A percentile compares a stretch with the other conserved stretches of the same genome.
Conservation (phyloP, 2,888 invertebrate genomes). For the Ochropacha duplaris region DNA sequence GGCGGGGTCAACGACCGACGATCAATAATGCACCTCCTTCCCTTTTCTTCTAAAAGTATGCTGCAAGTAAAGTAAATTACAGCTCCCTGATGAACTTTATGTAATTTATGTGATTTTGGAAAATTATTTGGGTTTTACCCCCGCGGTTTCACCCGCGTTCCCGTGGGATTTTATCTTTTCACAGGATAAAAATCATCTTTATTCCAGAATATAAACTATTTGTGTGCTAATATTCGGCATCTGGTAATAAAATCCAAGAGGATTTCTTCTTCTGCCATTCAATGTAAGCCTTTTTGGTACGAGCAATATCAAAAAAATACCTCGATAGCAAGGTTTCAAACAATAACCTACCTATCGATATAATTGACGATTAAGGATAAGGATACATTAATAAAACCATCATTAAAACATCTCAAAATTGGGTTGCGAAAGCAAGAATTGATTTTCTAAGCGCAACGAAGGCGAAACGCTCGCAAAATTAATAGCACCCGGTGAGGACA, state of each 20-base stretch:
- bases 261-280: too few relatives aligned
- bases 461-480: background rate
- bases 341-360: too few relatives aligned
- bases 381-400: background rate
- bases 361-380: background rate
- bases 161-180: too few relatives aligned
- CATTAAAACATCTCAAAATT: background rate
- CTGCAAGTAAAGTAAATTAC: background rate
- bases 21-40: slow-evolving; percentile 45
- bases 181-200: too few relatives aligned
- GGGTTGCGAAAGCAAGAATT: background rate
- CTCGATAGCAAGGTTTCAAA: too few relatives aligned
- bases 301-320: too few relatives aligned
- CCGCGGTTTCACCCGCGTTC: too few relatives aligned
- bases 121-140: too few relatives aligned
- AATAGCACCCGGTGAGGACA: background rate
- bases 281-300: too few relatives aligned
- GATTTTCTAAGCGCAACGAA: background rate
- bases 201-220: too few relatives aligned
- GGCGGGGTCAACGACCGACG: slow-evolving; percentile 36
- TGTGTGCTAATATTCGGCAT: too few relatives aligned
- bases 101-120: background rate
- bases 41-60: background rate
- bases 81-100: background rate
- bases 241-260: background rate